phyloP scores from a whole-genome alignment of 2,797 vertebrate species.

The Eurystomus glaucurus region DNA sequence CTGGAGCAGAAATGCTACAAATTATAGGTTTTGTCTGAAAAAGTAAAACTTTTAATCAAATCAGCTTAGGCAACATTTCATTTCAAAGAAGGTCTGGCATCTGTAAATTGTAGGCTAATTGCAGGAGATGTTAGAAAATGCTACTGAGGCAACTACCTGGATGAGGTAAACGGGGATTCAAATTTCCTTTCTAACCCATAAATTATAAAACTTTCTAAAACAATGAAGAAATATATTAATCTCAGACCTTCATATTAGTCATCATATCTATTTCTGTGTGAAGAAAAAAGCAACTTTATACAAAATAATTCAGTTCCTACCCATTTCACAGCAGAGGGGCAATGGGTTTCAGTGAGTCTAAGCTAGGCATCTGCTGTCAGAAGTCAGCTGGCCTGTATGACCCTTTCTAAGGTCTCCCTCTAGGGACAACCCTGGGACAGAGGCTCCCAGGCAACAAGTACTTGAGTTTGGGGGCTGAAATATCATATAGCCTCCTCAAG shows the following conservation, averaged over 20 bases:
- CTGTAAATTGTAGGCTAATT: not conserved
- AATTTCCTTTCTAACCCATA: not conserved
- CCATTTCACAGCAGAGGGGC: not conserved
- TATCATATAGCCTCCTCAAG: not conserved
- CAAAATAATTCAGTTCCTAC: not conserved
- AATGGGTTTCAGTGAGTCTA: not conserved
- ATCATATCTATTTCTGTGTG: not conserved
- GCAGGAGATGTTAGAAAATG: not conserved
- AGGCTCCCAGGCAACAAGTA: not conserved
- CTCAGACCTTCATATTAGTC: not conserved
- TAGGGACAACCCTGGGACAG: not conserved
- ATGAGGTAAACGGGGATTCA: not conserved
- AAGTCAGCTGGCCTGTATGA: not conserved
- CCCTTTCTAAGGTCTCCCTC: not conserved
- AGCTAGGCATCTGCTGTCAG: not conserved
- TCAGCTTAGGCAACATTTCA: not conserved
- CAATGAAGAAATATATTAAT: not conserved
- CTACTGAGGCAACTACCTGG: not conserved
- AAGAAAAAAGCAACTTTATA: not conserved
- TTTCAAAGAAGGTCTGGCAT: not conserved
- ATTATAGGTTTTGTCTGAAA: not conserved
- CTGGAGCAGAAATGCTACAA: not conserved
- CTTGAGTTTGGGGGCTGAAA: not conserved
- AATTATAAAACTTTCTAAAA: not conserved
- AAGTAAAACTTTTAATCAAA: not conserved